Conservation (phyloP, 2,888 invertebrate species). For the Folsomia manolachei region DNA sequence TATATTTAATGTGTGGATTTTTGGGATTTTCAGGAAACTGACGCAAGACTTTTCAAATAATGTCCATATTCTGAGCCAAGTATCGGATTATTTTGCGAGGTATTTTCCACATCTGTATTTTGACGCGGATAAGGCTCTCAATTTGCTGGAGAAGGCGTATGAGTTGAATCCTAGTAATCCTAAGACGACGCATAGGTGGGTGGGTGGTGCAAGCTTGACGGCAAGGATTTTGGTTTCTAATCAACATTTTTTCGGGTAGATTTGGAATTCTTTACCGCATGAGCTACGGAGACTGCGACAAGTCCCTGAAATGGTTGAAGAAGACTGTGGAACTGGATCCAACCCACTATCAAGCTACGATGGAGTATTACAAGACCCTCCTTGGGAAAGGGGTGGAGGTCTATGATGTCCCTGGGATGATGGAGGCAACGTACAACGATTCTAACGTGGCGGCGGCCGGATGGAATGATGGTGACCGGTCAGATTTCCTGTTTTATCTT, state of each 20-base stretch:
- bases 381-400: conserved; percentile 19
- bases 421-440: background rate
- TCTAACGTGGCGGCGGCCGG: background rate
- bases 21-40: conserved; percentile 32
- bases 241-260: no score
- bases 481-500: conserved; percentile 34
- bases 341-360: conserved; percentile 29
- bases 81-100: conserved; percentile 41
- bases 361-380: conserved; percentile 39
- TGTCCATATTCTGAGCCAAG: conserved; percentile 24
- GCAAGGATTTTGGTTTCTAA: no score
- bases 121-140: conserved; percentile 24
- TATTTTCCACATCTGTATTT: conserved; percentile 35
- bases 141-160: conserved; percentile 28
- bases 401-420: conserved; percentile 1
- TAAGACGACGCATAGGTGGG: conserved; percentile 34
- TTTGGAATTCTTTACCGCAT: conserved; percentile 39
- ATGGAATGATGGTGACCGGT: conserved; percentile 28
- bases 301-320: conserved; percentile 36
- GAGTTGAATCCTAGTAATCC: conserved; percentile 36
- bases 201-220: no score
- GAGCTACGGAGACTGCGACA: conserved; percentile 25
- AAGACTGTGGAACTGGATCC: conserved; percentile 33
- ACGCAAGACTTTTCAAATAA: conserved; percentile 31
- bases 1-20: no score